Evolutionary conservation across 2,888 invertebrate genomes (phyloP).

Genomic region (Rosalia funebris): DNA sequence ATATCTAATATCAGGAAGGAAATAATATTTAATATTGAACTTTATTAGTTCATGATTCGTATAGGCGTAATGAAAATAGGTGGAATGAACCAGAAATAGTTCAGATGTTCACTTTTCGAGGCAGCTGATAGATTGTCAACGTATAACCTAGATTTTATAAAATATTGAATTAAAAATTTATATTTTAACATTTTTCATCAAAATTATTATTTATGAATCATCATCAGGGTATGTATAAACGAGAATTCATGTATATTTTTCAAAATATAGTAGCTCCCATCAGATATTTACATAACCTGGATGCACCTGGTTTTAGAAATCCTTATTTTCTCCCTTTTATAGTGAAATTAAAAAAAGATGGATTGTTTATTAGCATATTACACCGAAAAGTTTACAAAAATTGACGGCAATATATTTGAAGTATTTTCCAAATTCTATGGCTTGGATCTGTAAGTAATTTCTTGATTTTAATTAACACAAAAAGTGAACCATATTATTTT

Average conservation of each 20-base stretch:
- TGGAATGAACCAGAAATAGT: not conserved
- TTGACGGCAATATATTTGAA: conserved; percentile 55
- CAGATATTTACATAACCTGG: conserved; percentile 9
- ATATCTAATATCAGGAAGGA: too few relatives aligned
- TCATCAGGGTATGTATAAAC: conserved; percentile 12
- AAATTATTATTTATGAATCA: conserved; percentile 16
- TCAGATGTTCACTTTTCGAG: conserved; percentile 12
- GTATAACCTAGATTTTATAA: conserved; percentile 35
- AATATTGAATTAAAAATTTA: conserved; percentile 23
- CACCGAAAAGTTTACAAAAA: conserved; percentile 51
- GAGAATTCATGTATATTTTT: not conserved
- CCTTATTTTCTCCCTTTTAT: conserved; percentile 6
- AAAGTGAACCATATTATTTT: conserved; percentile 38
- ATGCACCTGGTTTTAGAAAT: conserved; percentile 15
- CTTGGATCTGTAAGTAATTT: conserved; percentile 51
- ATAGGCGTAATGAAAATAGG: not conserved
- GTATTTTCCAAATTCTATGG: conserved; percentile 53
- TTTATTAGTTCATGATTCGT: not conserved
- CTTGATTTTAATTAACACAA: conserved; percentile 17
- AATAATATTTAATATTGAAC: too few relatives aligned
- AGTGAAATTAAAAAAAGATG: conserved; percentile 43
- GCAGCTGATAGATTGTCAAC: conserved; percentile 32
- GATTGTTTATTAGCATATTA: conserved; percentile 54
- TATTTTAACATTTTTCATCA: conserved; percentile 12
- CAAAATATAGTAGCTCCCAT: not conserved